Evolutionary conservation across 2,888 invertebrate species (phyloP).

Genomic region (Sialis lutaria): DNA sequence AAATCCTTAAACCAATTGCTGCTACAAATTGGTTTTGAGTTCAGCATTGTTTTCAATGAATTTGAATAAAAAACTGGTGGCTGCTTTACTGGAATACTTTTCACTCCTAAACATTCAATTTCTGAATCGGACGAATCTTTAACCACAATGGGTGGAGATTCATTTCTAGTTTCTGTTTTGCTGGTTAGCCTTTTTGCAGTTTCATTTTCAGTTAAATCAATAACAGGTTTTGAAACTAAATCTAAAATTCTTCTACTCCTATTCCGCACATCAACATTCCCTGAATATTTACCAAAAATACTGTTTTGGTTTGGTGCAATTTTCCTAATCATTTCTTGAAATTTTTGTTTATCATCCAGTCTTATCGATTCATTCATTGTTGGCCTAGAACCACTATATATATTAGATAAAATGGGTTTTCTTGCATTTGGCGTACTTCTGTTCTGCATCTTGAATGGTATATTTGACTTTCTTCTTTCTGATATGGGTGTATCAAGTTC

Average conservation of each 20-base stretch:
- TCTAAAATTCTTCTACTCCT: slow-evolving; percentile 10
- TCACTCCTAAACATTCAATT: slow-evolving; percentile 17
- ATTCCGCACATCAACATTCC: slow-evolving; percentile 11
- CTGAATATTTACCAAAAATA: slow-evolving; percentile 8
- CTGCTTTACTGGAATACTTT: background rate
- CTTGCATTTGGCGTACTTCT: background rate
- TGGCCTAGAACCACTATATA: slow-evolving; percentile 5
- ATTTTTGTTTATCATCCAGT: slow-evolving; percentile 36
- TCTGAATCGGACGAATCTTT: slow-evolving; percentile 23
- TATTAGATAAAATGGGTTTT: too few species aligned
- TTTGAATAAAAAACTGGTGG: slow-evolving; percentile 20
- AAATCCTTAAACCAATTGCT: slow-evolving; percentile 34
- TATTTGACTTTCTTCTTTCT: background rate
- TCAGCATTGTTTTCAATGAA: slow-evolving; percentile 36
- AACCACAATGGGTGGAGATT: slow-evolving; percentile 12
- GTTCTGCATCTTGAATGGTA: background rate
- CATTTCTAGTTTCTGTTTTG: background rate
- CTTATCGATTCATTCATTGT: slow-evolving; percentile 33
- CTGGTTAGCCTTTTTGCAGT: background rate
- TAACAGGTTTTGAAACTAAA: slow-evolving; percentile 9
- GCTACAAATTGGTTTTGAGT: slow-evolving; percentile 29
- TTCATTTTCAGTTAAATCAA: slow-evolving; percentile 10
- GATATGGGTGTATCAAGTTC: background rate
- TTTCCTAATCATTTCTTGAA: slow-evolving; percentile 32
- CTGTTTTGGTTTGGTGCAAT: slow-evolving; percentile 15